Conservation (phyloP, 2,888 invertebrate species). For the Eupithecia subumbrata region DNA sequence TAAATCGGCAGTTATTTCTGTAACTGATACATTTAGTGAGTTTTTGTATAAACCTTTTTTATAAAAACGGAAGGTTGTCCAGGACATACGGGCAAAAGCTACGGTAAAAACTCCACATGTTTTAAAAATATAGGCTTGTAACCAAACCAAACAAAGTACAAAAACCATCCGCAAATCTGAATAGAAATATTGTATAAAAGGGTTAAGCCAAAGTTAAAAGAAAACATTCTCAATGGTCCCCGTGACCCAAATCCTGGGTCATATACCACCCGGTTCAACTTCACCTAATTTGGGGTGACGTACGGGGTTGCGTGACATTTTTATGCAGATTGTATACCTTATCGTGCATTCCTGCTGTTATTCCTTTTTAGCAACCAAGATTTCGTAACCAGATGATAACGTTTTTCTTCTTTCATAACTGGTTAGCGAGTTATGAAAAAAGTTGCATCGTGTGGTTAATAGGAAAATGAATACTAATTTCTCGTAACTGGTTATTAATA, state of each 20-base stretch:
- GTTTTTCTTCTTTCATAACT: not conserved
- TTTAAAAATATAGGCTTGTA: not conserved
- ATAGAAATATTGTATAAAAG: not conserved
- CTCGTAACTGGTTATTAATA: not conserved
- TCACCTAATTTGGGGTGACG: conserved; percentile 34
- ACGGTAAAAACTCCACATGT: not conserved
- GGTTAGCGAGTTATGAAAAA: no score
- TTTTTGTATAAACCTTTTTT: no score
- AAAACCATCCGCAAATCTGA: not conserved
- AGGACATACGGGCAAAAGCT: not conserved
- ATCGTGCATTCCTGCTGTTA: conserved; percentile 10
- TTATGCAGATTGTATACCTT: conserved; percentile 32
- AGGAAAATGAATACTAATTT: not conserved
- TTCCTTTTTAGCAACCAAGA: not conserved
- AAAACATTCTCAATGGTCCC: not conserved
- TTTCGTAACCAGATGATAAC: not conserved
- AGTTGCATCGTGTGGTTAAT: no score
- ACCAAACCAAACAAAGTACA: not conserved
- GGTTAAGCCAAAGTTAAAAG: not conserved
- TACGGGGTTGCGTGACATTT: conserved; percentile 27
- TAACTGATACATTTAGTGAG: no score
- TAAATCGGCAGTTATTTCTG: no score
- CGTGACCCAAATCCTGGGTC: conserved; percentile 7
- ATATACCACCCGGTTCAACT: conserved; percentile 25
- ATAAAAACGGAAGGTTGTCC: no score